Percentiles rank a stretch among this genome's conserved stretches.
Conservation (phyloP, 2,113 vertebrate genomes). For the Numenius arquata region DNA sequence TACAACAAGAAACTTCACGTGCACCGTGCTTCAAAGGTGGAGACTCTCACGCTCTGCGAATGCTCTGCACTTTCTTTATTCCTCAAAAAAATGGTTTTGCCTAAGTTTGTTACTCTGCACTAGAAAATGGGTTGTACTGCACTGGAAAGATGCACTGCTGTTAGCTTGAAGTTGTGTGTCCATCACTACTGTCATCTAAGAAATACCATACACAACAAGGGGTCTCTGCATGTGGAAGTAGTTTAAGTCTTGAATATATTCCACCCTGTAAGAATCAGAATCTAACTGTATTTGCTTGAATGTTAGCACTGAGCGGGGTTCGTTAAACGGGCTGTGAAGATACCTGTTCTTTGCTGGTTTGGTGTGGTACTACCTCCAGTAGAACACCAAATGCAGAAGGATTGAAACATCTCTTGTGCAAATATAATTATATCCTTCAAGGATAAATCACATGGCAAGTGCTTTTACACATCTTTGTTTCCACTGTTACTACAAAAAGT, state of each 20-base stretch:
- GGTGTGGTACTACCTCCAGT: not conserved
- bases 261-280: fast-evolving
- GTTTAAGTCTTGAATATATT: not conserved
- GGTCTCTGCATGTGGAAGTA: not conserved
- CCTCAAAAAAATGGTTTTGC: not conserved
- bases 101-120: not conserved
- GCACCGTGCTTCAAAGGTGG: not conserved
- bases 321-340: not conserved
- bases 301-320: fast-evolving
- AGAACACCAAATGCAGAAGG: not conserved
- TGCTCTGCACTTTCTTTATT: not conserved
- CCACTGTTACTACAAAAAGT: not conserved
- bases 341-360: not conserved
- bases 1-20: not conserved
- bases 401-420: not conserved
- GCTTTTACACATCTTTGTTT: not conserved
- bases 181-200: not conserved
- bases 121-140: not conserved
- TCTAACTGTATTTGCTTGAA: not conserved
- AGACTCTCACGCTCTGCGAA: not conserved
- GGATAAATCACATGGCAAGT: not conserved
- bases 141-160: not conserved
- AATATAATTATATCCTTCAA: not conserved
- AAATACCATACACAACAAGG: not conserved
- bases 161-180: not conserved